These are phyloP conservation scores for Synergus laeviventris DNA, from an alignment of 2,888 invertebrate genomes.

Conservation along the genomic window DNA sequence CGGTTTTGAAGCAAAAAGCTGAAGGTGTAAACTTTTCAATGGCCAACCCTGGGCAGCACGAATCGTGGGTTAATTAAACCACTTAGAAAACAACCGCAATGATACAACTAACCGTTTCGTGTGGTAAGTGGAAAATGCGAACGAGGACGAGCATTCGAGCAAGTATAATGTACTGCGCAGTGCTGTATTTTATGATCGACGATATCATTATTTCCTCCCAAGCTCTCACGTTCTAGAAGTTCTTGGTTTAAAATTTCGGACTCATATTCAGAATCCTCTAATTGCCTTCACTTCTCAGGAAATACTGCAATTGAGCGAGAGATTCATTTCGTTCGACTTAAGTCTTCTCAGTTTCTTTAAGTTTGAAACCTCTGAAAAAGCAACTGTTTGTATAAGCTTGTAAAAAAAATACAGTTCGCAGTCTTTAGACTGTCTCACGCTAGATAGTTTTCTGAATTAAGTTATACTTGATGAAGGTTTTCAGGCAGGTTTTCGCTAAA, in stretches of 20 bases:
- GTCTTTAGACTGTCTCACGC: slow-evolving; percentile 23
- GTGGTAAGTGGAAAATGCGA: slow-evolving; percentile 43
- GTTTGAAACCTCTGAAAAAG: background rate
- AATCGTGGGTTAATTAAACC: slow-evolving; percentile 58
- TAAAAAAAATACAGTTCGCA: slow-evolving; percentile 14
- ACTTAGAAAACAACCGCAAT: slow-evolving; percentile 56
- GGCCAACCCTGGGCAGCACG: slow-evolving; percentile 23
- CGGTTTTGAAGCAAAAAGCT: slow-evolving; percentile 34
- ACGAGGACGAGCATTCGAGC: slow-evolving; percentile 40
- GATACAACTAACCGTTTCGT: slow-evolving; percentile 48
- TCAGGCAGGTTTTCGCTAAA: slow-evolving; percentile 8
- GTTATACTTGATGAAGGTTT: slow-evolving; percentile 6
- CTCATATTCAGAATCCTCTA: background rate
- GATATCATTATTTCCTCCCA: slow-evolving; percentile 23
- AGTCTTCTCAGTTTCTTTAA: background rate
- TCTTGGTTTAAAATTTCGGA: background rate
- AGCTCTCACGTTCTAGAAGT: slow-evolving; percentile 12
- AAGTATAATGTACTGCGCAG: slow-evolving; percentile 48
- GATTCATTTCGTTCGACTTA: background rate
- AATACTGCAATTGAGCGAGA: background rate
- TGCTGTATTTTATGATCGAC: slow-evolving; percentile 52
- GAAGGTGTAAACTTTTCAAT: slow-evolving; percentile 37
- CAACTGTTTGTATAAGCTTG: slow-evolving; percentile 2
- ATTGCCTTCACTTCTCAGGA: background rate
- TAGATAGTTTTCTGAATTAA: slow-evolving; percentile 3